Conservation (phyloP, 2,797 vertebrate species). For the Serranus cabrilla region DNA sequence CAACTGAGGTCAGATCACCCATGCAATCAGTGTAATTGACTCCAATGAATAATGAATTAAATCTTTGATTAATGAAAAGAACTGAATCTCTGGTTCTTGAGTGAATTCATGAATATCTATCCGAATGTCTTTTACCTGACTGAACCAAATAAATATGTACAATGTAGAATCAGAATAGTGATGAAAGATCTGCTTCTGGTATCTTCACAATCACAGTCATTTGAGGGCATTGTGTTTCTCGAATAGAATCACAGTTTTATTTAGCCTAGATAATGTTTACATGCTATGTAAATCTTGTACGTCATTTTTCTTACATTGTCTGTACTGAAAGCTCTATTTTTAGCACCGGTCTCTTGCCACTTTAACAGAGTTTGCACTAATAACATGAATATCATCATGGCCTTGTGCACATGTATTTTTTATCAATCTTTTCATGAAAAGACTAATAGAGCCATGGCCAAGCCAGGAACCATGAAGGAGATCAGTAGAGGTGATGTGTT, state of each 20-base stretch:
- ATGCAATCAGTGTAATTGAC: constrained; percentile 47
- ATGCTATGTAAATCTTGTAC: background rate
- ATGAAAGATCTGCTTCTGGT: background rate
- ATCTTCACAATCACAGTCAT: background rate
- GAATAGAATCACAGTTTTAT: background rate
- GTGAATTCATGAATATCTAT: constrained; percentile 28
- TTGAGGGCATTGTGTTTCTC: background rate
- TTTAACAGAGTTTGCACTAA: too few relatives aligned
- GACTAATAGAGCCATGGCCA: too few relatives aligned
- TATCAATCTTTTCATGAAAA: too few relatives aligned
- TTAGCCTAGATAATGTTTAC: background rate
- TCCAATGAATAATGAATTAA: constrained; percentile 32
- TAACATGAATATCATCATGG: too few relatives aligned
- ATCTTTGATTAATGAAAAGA: constrained; percentile 8
- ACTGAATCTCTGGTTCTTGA: background rate
- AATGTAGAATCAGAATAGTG: background rate
- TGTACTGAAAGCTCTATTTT: background rate
- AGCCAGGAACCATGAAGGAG: too few relatives aligned
- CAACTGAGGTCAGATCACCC: constrained; percentile 39
- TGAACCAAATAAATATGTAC: constrained; percentile 17
- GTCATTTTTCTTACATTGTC: background rate
- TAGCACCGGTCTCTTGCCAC: too few relatives aligned
- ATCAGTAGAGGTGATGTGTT: too few relatives aligned
- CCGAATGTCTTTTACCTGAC: background rate
- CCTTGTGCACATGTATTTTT: too few relatives aligned